Conservation (phyloP, 2,888 invertebrate species). For the Spodoptera littoralis region DNA sequence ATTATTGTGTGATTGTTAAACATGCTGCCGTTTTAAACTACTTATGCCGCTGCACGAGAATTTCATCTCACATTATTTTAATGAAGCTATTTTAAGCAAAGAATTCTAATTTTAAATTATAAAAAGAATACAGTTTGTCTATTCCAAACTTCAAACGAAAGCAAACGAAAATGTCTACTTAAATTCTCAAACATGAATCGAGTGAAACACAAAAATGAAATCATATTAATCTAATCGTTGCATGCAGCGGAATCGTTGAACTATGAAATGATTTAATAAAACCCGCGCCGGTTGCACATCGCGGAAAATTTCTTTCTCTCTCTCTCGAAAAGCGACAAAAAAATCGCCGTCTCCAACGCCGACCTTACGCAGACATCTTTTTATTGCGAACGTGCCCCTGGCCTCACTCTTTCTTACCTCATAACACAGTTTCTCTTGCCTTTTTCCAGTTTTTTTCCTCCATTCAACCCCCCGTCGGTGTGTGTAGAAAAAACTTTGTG, state of each 20-base stretch:
- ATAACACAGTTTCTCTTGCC: conserved; percentile 85
- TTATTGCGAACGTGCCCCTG: conserved; percentile 85
- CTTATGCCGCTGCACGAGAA: background rate
- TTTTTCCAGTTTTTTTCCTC: conserved; percentile 66
- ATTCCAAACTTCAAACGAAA: background rate
- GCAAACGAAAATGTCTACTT: background rate
- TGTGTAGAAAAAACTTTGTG: conserved; percentile 75
- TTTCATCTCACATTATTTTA: background rate
- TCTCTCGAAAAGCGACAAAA: conserved; percentile 73
- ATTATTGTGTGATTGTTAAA: conserved; percentile 35
- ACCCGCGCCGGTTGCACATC: conserved; percentile 45
- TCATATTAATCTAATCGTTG: conserved; percentile 26
- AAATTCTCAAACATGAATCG: background rate
- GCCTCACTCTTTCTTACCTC: conserved; percentile 85
- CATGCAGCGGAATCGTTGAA: conserved; percentile 34
- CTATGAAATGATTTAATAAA: conserved; percentile 54
- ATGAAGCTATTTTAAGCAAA: no score
- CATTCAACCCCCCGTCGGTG: conserved; percentile 64
- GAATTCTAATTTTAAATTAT: no score
- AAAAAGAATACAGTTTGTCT: background rate
- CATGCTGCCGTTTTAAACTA: conserved; percentile 16
- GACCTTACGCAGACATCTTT: conserved; percentile 85
- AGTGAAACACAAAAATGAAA: conserved; percentile 19
- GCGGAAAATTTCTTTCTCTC: conserved; percentile 68
- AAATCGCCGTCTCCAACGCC: conserved; percentile 74